Base-by-base conservation (phyloP, 2,888 invertebrate species). In the Drosophila gaucha region DNA sequence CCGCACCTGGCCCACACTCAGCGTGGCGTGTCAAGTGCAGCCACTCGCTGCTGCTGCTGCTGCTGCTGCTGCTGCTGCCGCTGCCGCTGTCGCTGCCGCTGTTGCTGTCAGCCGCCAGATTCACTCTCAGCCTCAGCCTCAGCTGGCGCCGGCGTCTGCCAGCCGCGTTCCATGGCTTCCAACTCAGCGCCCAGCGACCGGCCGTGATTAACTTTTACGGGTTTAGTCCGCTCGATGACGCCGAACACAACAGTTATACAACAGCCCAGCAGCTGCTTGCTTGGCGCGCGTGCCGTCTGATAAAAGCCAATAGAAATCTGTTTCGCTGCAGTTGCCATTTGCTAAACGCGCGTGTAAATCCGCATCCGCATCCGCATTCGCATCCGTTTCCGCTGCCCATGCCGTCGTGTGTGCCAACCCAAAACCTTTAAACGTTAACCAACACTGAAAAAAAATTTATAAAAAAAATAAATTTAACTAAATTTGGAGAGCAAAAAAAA, bases 131-230 rank as follows among this genome's bases (percentile, higher is more conserved):
- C 68, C 73, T 72, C 85, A 77, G 82, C 75, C 67, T 57, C 65
- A 56, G 65, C 56, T 62, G 52, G 76, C 76, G 76, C 76, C 80
- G 75, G 73, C 73, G 77, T 67, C 66, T 62, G 52, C 47, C 38
- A 49, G 41, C 44, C 52, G 71, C 56, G 55, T 71, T 67, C 72
- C 69, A 75, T 59, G 73, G 49, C 74, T 74, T 75, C 76, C 71
- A 76, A 76, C 52, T 72, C 73, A 43, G 67, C 75, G 74, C 75
- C 82, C 83, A 85, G 86, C 86, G 87, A 80, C 84, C 64, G 80
- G 83, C 89, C 86, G 85, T 90, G 90, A 90, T 90, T 90, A 90
- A 87, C 80, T 90, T 85, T 90, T 89, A 89, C 90, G 80, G 90
- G 84, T 89, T 77, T 72, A 90, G 90, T 90, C 88, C 90, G 80